Conservation (phyloP, 2,888 invertebrate genomes). For the Ennomos quercinarius region DNA sequence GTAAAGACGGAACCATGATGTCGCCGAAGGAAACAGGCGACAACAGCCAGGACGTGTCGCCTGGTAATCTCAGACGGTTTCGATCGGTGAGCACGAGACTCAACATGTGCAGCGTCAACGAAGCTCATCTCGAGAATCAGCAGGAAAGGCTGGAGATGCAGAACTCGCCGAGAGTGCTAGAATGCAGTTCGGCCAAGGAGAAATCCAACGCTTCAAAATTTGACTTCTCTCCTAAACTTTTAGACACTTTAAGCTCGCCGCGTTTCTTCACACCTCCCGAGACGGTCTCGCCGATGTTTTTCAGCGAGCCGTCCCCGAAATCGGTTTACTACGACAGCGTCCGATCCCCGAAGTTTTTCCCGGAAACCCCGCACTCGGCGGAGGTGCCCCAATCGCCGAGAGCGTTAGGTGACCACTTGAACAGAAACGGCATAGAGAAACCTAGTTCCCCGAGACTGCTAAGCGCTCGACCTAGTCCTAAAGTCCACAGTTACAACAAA, state of each 20-base stretch:
- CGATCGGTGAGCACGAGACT: slow-evolving; percentile 75
- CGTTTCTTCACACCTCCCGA: slow-evolving; percentile 79
- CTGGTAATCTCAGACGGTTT: slow-evolving; percentile 68
- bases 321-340: slow-evolving; percentile 79
- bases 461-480: slow-evolving; percentile 73
- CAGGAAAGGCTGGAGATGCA: slow-evolving; percentile 74
- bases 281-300: slow-evolving; percentile 74
- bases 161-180: slow-evolving; percentile 71
- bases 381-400: slow-evolving; percentile 75
- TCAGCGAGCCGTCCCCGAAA: slow-evolving; percentile 74
- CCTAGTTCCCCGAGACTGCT: slow-evolving; percentile 70
- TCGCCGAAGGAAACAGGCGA: slow-evolving; percentile 54
- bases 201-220: slow-evolving; percentile 72
- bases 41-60: slow-evolving; percentile 58
- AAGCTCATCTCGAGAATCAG: slow-evolving; percentile 61
- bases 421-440: slow-evolving; percentile 72
- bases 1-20: slow-evolving; percentile 50
- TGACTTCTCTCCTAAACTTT: slow-evolving; percentile 76
- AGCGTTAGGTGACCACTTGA: slow-evolving; percentile 66
- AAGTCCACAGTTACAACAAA: slow-evolving; percentile 74
- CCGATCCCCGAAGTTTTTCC: slow-evolving; percentile 76
- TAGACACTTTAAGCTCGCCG: slow-evolving; percentile 72
- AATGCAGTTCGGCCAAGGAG: slow-evolving; percentile 76
- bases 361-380: slow-evolving; percentile 70
- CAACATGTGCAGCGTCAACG: slow-evolving; percentile 72